A percentile compares a stretch with the other conserved stretches of the same genome.
phyloP scores from a whole-genome alignment of 2,888 invertebrate genomes.

The Callyntrura guangdongensis region DNA sequence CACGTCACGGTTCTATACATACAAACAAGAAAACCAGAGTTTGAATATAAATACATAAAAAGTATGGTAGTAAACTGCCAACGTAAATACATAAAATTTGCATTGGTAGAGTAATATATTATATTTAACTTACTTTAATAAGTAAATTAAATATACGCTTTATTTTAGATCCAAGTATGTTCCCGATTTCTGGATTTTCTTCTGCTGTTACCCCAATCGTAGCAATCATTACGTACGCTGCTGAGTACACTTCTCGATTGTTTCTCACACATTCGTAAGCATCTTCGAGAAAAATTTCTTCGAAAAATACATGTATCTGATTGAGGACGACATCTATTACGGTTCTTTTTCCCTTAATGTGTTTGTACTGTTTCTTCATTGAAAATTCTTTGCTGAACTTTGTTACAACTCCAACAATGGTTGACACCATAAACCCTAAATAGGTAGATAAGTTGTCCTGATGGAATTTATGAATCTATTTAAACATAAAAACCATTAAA shows the following conservation, averaged over 20 bases:
- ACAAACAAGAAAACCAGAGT: neutral
- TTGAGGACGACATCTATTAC: constrained; percentile 70
- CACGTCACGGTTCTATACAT: constrained; percentile 68
- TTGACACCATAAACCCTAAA: constrained; percentile 83
- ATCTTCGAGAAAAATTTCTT: constrained; percentile 52
- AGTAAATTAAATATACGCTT: constrained; percentile 75
- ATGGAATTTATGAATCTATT: constrained; percentile 81
- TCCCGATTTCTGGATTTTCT: constrained; percentile 80
- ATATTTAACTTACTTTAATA: constrained; percentile 48
- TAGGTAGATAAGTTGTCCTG: constrained; percentile 80
- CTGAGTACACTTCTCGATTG: constrained; percentile 82
- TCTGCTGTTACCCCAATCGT: constrained; percentile 78
- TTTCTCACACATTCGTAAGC: constrained; percentile 40
- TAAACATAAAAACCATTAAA: too few species aligned
- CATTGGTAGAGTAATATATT: too few species aligned
- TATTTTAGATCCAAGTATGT: constrained; percentile 66
- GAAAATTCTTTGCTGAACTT: constrained; percentile 78
- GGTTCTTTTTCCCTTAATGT: constrained; percentile 67
- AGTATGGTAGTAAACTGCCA: neutral
- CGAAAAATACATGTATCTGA: constrained; percentile 72
- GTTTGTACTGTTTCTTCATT: constrained; percentile 55
- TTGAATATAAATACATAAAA: neutral
- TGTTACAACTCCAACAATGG: constrained; percentile 82
- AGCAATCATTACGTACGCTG: constrained; percentile 81
- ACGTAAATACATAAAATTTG: neutral